Evolutionary conservation across 1,140 invertebrate genomes (phyloP).

Genomic region (Penaeus japonicus): DNA sequence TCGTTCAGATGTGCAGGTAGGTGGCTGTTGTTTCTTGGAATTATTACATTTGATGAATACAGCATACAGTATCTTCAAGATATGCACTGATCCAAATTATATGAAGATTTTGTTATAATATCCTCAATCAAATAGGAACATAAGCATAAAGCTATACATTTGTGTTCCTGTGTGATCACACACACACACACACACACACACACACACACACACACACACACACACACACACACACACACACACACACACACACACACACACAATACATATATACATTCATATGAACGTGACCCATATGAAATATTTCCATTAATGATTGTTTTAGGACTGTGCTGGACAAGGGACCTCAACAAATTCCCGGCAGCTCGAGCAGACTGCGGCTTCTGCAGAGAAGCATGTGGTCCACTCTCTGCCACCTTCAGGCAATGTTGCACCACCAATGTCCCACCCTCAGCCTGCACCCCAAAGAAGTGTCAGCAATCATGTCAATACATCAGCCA

Average conservation of each 20-base stretch:
- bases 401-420: not conserved
- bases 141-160: too few relatives aligned
- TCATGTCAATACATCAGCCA: not conserved
- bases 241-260: too few relatives aligned
- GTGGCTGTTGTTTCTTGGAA: not conserved
- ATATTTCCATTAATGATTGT: not conserved
- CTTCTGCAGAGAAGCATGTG: constrained; percentile 10
- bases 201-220: too few relatives aligned
- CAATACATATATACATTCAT: too few relatives aligned
- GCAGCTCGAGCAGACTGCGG: not conserved
- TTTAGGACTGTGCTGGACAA: not conserved
- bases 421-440: not conserved
- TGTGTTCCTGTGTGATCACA: too few relatives aligned
- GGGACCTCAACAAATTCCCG: not conserved
- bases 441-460: not conserved
- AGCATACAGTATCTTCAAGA: not conserved
- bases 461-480: not conserved
- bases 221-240: too few relatives aligned
- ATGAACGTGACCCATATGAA: not conserved
- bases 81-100: too few relatives aligned
- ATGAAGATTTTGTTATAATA: too few relatives aligned
- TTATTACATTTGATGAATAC: too few relatives aligned
- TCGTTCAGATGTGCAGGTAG: not conserved
- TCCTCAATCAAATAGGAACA: too few relatives aligned
- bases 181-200: too few relatives aligned